phyloP scores from a whole-genome alignment of 2,797 vertebrate genomes.

The Acomys russatus region DNA sequence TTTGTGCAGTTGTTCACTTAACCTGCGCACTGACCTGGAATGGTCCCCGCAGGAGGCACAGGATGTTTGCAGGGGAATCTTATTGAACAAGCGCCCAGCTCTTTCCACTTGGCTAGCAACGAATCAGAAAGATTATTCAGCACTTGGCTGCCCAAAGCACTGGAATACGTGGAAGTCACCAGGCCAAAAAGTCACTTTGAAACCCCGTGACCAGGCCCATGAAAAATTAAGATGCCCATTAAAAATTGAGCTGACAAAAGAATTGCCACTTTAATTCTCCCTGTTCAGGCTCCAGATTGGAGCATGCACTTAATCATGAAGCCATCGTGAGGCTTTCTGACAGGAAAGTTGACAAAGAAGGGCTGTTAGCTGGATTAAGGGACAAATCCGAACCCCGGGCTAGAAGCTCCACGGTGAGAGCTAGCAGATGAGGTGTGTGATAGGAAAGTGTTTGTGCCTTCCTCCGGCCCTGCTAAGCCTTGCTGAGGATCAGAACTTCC shows the following conservation, averaged over 20 bases:
- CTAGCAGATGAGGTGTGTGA: fast-evolving
- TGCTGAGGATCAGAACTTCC: background rate
- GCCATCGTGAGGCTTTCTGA: constrained; percentile 69
- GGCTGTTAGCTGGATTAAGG: constrained; percentile 74
- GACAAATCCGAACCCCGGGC: constrained; percentile 72
- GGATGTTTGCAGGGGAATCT: constrained; percentile 83
- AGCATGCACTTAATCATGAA: constrained; percentile 46
- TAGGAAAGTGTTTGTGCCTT: fast-evolving
- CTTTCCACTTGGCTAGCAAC: constrained; percentile 83
- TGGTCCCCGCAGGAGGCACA: constrained; percentile 82
- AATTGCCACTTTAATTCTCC: constrained; percentile 42
- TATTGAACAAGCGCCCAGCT: constrained; percentile 82
- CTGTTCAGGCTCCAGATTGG: constrained; percentile 48
- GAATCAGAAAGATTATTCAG: constrained; percentile 78
- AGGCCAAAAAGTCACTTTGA: constrained; percentile 16
- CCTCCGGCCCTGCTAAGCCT: background rate
- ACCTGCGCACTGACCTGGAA: constrained; percentile 92
- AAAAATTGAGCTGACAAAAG: constrained; percentile 77
- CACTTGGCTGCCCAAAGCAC: constrained; percentile 68
- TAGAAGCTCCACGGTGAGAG: constrained; percentile 52
- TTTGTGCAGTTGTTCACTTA: constrained; percentile 91
- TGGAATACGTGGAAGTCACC: constrained; percentile 69
- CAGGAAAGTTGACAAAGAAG: constrained; percentile 59
- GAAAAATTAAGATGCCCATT: constrained; percentile 72
- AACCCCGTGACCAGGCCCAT: background rate